Conservation (phyloP, 2,797 vertebrate species). For the Leptoclinus maculatus region DNA sequence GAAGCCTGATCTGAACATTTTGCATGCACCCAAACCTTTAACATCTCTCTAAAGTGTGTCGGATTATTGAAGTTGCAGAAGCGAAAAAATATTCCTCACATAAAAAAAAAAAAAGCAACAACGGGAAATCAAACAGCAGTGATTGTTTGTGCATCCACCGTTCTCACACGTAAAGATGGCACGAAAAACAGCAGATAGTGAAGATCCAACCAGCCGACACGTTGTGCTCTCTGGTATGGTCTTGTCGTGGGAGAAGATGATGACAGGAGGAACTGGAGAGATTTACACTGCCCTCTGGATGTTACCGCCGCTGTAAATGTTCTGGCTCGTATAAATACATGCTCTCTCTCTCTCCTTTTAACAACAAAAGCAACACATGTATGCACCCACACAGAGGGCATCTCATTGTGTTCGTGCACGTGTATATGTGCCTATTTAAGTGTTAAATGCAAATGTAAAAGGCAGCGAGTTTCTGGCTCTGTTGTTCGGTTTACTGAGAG, state of each 20-base stretch:
- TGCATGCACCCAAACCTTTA: slow-evolving; percentile 19
- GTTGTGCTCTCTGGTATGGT: slow-evolving; percentile 11
- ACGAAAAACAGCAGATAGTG: slow-evolving; percentile 22
- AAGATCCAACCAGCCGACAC: slow-evolving; percentile 8
- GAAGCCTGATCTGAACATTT: slow-evolving; percentile 60
- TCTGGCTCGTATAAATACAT: slow-evolving; percentile 7
- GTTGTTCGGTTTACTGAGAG: neutral
- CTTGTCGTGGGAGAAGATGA: slow-evolving; percentile 19
- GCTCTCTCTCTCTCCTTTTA: neutral
- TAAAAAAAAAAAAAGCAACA: neutral
- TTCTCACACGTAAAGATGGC: slow-evolving; percentile 3
- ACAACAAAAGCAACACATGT: slow-evolving; percentile 19
- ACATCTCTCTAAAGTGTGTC: slow-evolving; percentile 17
- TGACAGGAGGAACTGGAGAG: slow-evolving; percentile 28
- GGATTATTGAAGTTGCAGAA: slow-evolving; percentile 15
- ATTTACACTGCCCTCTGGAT: slow-evolving; percentile 28
- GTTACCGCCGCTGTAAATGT: slow-evolving; percentile 30
- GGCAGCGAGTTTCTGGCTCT: neutral
- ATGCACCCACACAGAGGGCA: slow-evolving; percentile 17
- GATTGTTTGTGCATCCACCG: neutral
- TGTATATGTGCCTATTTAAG: neutral
- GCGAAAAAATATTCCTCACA: slow-evolving; percentile 10
- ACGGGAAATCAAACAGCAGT: slow-evolving; percentile 32
- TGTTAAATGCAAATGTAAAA: neutral
- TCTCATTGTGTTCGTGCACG: neutral